These are phyloP conservation scores for Rattus norvegicus DNA, from an alignment of 2,113 vertebrate genomes.

Conservation along the genomic window GRCr8 NC_086020.1:138725501-138726000, in stretches of 20 bases:
- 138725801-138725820: not conserved
- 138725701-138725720: conserved; percentile 11
- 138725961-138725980: not conserved
- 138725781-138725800: not conserved
- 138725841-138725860: not conserved
- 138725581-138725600: not conserved
- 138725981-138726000: not conserved
- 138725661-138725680: not conserved
- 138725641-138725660: too few species aligned
- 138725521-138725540: not conserved
- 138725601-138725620: not conserved
- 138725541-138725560: not conserved
- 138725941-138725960: too few species aligned
- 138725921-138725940: not conserved
- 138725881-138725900: not conserved
- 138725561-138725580: not conserved
- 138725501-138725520: not conserved
- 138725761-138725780: not conserved
- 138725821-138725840: not conserved
- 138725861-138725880: not conserved
- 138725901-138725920: not conserved
- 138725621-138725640: not conserved
- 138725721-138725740: not conserved
- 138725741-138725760: conserved; percentile 35
- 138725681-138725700: not conserved